Evolutionary conservation across 1,140 invertebrate genomes (phyloP).

Genomic region (Tetramorium simillimum): DNA sequence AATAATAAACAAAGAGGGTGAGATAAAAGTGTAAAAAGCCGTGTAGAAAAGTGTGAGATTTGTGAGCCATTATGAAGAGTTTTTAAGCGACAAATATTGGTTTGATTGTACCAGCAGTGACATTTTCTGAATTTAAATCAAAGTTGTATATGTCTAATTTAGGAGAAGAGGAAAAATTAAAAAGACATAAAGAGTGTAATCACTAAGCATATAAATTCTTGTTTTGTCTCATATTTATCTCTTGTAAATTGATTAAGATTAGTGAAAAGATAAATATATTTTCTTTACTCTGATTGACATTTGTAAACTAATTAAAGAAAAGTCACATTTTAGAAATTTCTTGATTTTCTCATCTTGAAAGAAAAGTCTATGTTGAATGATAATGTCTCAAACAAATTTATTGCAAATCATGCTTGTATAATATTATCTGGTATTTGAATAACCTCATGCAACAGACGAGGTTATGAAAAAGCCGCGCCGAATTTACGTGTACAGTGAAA

Average conservation of each 20-base stretch:
- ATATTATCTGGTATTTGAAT: not conserved
- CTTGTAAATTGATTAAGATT: not conserved
- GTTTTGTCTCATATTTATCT: not conserved
- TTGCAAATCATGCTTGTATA: not conserved
- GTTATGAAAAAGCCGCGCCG: not conserved
- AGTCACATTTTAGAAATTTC: not conserved
- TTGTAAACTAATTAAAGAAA: not conserved
- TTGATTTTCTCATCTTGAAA: not conserved
- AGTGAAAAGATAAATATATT: not conserved
- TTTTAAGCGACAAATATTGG: not conserved
- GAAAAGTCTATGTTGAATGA: not conserved
- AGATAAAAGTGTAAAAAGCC: not conserved
- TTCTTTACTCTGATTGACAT: not conserved
- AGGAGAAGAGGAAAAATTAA: not conserved
- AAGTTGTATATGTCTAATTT: not conserved
- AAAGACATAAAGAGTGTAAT: not conserved
- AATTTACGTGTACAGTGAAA: not conserved
- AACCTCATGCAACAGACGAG: not conserved
- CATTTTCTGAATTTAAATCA: not conserved
- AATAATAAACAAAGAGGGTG: not conserved
- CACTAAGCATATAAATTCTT: not conserved
- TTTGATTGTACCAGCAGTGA: not conserved
- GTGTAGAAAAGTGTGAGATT: not conserved
- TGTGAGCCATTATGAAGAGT: not conserved
- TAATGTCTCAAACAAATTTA: not conserved